Base-by-base conservation (phyloP, 2,888 invertebrate species). In the Meganola albula region DNA sequence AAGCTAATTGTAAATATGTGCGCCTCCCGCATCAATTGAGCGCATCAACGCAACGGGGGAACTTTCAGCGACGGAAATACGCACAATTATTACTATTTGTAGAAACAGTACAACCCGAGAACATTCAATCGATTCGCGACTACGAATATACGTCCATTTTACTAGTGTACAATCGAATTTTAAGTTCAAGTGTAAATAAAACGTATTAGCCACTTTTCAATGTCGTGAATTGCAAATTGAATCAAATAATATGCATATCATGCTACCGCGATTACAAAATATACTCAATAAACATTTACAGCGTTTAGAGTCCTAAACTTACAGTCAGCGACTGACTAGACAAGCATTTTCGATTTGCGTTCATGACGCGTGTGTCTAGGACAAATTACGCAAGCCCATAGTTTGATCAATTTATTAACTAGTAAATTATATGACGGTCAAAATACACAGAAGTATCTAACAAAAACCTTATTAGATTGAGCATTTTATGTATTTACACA, bases 1-100 rank as follows among this genome's bases (percentile, higher is more conserved):
- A 65, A 74, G 77, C 74, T 84, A 84, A 84, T 82, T 80, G 80
- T 77, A 74, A 70, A 72, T 66, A 66, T 69, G 61, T 54, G 66
- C 65, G 76, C 64, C 82, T 82, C 84, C 84, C 83, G 84, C 80
- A 71, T 79, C 75, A 82, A 84, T 83, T 80, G 73, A 58, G 79
- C 74, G 66, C 71, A 63, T 56, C 61, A 58, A 22, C 35, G 27
- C 77, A 71, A 76, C 76, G 75, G 80, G 85, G 70, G 83, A 80
- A 69, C 77, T 68, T 74, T 72, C 61, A 63, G 63, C 53, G 80
- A 80, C 83, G 62, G 74, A 83, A 82, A 83, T 84, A 85, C 3
- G 73, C 71, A 63, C 67, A 70, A 72, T 68, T 65, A 59, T 44
- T 39, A 65, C 69, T 82, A 80, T 78, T 82, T 74, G 62, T 70